Evolutionary conservation across 2,888 invertebrate genomes (phyloP).

Genomic region (Acleris cristana): DNA sequence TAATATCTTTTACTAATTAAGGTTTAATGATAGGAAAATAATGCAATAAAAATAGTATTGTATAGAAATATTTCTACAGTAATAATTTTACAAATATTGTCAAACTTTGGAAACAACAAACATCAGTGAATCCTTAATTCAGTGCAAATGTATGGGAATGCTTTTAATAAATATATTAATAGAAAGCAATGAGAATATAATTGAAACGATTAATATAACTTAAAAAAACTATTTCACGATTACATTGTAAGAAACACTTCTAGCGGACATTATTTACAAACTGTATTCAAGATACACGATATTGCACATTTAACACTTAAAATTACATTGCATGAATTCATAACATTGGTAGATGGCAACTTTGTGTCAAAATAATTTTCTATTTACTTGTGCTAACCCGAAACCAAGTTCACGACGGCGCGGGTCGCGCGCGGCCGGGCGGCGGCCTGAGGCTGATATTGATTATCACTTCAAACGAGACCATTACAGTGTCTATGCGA

Average conservation of each 20-base stretch:
- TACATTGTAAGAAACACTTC: conserved; percentile 49
- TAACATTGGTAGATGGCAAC: conserved; percentile 65
- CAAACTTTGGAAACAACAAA: conserved; percentile 55
- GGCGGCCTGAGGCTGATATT: background rate
- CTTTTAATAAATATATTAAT: conserved; percentile 74
- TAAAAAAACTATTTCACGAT: conserved; percentile 56
- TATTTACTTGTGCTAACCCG: conserved; percentile 28
- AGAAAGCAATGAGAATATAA: conserved; percentile 59
- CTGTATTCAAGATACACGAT: conserved; percentile 55
- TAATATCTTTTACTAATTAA: conserved; percentile 50
- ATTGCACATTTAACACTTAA: conserved; percentile 82
- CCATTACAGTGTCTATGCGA: conserved; percentile 11
- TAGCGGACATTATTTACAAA: conserved; percentile 67
- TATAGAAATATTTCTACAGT: conserved; percentile 75
- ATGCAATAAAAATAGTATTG: conserved; percentile 80
- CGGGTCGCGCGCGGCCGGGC: background rate
- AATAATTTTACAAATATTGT: conserved; percentile 69
- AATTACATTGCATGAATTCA: conserved; percentile 69
- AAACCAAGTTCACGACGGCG: background rate
- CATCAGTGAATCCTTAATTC: conserved; percentile 52
- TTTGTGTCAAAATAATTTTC: conserved; percentile 50
- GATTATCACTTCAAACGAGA: conserved; percentile 8
- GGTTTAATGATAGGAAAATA: conserved; percentile 80
- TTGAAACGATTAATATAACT: conserved; percentile 53
- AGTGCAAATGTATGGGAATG: conserved; percentile 72